phyloP scores from a whole-genome alignment of 2,797 vertebrate genomes.

The Ptychobarbus kaznakovi region DNA sequence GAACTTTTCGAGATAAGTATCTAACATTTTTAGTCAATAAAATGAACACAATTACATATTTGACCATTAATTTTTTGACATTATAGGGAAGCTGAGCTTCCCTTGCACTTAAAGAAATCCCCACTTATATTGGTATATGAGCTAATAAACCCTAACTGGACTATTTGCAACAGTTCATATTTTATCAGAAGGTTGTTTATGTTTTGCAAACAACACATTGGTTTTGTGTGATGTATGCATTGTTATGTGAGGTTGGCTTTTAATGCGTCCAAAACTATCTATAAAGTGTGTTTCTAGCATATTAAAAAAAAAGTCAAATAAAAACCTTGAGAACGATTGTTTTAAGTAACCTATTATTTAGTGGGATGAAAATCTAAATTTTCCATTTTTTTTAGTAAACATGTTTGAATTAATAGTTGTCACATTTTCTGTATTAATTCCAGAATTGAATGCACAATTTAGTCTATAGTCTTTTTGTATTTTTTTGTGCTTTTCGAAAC shows the following conservation, averaged over 20 bases:
- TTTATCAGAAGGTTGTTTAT: neutral
- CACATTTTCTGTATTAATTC: neutral
- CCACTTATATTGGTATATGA: neutral
- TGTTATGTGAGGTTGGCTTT: neutral
- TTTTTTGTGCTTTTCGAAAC: neutral
- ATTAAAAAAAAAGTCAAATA: neutral
- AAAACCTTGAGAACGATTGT: no score
- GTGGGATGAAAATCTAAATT: neutral
- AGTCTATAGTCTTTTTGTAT: neutral
- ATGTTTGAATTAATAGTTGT: neutral
- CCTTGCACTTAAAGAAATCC: no score
- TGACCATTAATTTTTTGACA: no score
- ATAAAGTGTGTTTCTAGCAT: neutral
- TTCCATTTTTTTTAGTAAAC: neutral
- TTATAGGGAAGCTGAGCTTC: no score
- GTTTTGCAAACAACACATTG: neutral
- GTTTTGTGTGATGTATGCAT: neutral
- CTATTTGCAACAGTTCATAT: no score
- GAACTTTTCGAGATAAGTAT: no score
- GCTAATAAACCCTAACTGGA: neutral
- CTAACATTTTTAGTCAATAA: no score
- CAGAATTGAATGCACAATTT: neutral
- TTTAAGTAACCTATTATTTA: neutral
- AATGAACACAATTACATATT: no score
- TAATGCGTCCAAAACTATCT: neutral